Conservation (phyloP, 1,140 invertebrate genomes). For the Drusus annulatus region DNA sequence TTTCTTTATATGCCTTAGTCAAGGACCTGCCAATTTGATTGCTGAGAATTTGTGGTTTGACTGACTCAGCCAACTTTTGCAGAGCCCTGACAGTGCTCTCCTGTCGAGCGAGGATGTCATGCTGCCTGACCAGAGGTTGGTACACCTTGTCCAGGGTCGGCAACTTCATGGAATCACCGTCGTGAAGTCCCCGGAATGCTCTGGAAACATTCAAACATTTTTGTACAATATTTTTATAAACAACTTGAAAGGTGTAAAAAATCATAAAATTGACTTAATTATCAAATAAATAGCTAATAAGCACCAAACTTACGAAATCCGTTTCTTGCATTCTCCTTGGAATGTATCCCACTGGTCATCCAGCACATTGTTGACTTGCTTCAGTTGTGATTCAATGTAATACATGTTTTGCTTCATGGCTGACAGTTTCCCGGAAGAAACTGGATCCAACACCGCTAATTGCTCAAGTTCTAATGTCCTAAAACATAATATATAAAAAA, state of each 20-base stretch:
- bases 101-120: conserved; percentile 74
- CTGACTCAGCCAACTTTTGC: conserved; percentile 60
- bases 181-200: conserved; percentile 41
- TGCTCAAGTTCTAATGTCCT: conserved; percentile 69
- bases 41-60: conserved; percentile 29
- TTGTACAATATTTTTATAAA: no score
- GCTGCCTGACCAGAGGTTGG: conserved; percentile 76
- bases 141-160: conserved; percentile 78
- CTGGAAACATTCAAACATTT: conserved; percentile 30
- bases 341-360: conserved; percentile 76
- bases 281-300: no score
- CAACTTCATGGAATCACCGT: conserved; percentile 68
- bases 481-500: neutral
- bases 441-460: conserved; percentile 73
- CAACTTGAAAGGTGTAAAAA: no score
- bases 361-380: conserved; percentile 72
- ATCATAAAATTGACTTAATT: no score
- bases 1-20: conserved; percentile 32
- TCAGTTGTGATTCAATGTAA: conserved; percentile 76
- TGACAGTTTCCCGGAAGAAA: conserved; percentile 71
- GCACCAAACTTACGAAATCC: conserved; percentile 64
- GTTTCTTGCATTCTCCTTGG: conserved; percentile 68
- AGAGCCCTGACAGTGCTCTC: conserved; percentile 66
- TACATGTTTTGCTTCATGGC: conserved; percentile 74
- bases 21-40: conserved; percentile 38